A percentile compares a stretch with the other conserved stretches of the same genome.
Conservation (phyloP, 2,797 vertebrate genomes). For the Chaunax sp. region DNA sequence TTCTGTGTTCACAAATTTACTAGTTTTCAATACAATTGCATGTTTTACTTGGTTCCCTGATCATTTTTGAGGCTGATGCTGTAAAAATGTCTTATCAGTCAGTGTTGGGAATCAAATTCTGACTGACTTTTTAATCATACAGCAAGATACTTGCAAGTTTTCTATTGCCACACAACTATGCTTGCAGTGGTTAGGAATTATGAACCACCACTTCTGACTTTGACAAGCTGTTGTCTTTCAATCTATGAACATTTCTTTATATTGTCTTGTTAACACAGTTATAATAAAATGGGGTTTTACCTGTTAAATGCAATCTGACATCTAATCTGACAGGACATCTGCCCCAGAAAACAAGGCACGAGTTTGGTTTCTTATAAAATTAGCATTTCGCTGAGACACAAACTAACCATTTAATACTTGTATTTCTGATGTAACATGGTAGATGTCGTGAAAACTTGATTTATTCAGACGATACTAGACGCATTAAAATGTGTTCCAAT, state of each 20-base stretch:
- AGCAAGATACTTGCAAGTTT: not conserved
- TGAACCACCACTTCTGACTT: not conserved
- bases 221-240: not conserved
- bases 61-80: not conserved
- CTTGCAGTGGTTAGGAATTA: not conserved
- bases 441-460: constrained; percentile 1
- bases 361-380: not conserved
- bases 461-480: not conserved
- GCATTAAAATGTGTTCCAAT: too few species aligned
- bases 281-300: constrained; percentile 7
- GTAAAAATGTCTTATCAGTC: constrained; percentile 5
- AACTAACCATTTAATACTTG: too few species aligned
- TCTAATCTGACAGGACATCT: not conserved
- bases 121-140: not conserved
- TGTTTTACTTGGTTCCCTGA: not conserved
- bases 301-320: not conserved
- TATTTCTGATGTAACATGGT: too few species aligned
- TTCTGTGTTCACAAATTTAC: too few species aligned
- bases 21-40: not conserved
- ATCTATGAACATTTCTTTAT: too few species aligned
- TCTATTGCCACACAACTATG: too few species aligned
- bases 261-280: not conserved
- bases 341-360: not conserved
- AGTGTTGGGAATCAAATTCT: not conserved
- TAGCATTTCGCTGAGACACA: too few species aligned